Base-by-base conservation (phyloP, 2,797 vertebrate species). In the Perdix hodgsoniae region DNA sequence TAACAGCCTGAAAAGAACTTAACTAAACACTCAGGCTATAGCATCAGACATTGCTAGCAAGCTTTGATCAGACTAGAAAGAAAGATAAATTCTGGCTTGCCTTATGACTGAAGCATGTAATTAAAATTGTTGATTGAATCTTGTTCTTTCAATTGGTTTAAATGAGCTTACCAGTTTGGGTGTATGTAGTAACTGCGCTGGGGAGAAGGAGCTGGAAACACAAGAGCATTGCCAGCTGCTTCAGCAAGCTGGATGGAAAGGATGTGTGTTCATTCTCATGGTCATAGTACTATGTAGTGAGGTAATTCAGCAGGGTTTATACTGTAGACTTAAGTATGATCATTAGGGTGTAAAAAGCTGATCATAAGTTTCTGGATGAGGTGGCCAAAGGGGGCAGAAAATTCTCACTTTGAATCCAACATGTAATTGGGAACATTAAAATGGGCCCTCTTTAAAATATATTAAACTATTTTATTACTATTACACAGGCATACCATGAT, bases 121-220 rank as follows among this genome's bases (percentile, higher is more conserved):
- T 96, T 96, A 94, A 87, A 93, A 91, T 71, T 67, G 64, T 40
- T 86, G 61, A 94, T 93, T 87, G 76, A 83, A 87, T 96, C 83
- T 92, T 65, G 29, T 83, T 77, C 94, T 87, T 94, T 59, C 3
- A 7, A 87, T 92, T 90, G 79, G 84, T 74, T 92, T 91, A 91
- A 88, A 74, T 86, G 47, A 50, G 88, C 66, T 80, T 83, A 12
- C 77, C 44, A 90, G 52, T 71, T 61, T 50, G 78, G 44, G 49
- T 42, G 49, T 77, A 86, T 90, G 52, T 76, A 81, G 74, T 84
- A 88, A 75, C 83, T 82, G 85, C 63, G 56, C 64, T 88, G 71
- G 50, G 67, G 77, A 91, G 90, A 90, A 60, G 85, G 75, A 81
- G 66, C 74, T 92, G 71, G 76, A 91, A 84, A 50, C 88, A 77